Evolutionary conservation across 2,888 invertebrate genomes (phyloP).

Genomic region (Pegoplata infirma): DNA sequence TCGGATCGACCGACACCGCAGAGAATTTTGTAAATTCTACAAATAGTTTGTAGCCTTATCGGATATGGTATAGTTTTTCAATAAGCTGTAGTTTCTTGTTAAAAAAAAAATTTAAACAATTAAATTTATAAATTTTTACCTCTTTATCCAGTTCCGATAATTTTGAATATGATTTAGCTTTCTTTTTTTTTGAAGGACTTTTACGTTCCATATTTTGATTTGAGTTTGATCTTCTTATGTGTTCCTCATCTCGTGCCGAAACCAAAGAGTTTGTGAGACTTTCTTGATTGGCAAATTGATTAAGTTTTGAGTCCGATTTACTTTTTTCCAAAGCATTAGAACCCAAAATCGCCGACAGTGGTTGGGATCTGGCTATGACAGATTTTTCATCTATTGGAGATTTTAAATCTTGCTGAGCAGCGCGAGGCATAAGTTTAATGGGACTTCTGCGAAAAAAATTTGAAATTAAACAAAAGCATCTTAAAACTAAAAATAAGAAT

Average conservation of each 20-base stretch:
- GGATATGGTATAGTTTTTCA: too few species aligned
- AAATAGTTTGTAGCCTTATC: too few species aligned
- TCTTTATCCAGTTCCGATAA: conserved; percentile 80
- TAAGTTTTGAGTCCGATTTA: conserved; percentile 83
- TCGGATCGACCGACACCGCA: too few species aligned
- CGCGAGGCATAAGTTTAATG: conserved; percentile 69
- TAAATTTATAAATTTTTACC: conserved; percentile 66
- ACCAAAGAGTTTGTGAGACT: conserved; percentile 27
- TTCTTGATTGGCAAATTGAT: conserved; percentile 74
- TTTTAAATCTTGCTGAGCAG: conserved; percentile 54
- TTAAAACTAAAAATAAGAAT: not conserved
- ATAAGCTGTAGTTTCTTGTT: too few species aligned
- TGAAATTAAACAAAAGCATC: not conserved
- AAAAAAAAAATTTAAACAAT: too few species aligned
- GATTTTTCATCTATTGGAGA: conserved; percentile 62
- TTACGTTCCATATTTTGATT: conserved; percentile 79
- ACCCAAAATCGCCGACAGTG: conserved; percentile 57
- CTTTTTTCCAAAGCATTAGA: conserved; percentile 80
- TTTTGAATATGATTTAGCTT: conserved; percentile 81
- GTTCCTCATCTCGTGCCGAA: conserved; percentile 71
- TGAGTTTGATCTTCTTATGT: conserved; percentile 80
- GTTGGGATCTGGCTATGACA: conserved; percentile 48
- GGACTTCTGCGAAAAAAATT: conserved; percentile 71
- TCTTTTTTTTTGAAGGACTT: conserved; percentile 79
- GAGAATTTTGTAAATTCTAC: too few species aligned